Conservation (phyloP, 2,888 invertebrate genomes). For the Microchrysa polita region DNA sequence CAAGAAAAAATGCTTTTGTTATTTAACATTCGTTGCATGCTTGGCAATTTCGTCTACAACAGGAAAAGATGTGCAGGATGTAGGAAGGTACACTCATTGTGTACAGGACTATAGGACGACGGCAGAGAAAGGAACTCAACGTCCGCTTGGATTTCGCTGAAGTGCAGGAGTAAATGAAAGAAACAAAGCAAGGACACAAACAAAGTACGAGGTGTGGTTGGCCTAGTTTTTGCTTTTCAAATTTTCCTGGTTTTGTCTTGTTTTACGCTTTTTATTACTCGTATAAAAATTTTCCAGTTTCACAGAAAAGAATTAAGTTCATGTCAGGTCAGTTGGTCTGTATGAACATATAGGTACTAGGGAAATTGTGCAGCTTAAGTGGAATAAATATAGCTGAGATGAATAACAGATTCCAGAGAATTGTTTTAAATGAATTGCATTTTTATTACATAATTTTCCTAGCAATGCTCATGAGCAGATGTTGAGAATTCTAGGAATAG, state of each 20-base stretch:
- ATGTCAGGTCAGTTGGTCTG: too few relatives aligned
- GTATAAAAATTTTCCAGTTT: not conserved
- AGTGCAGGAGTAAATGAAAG: constrained; percentile 1
- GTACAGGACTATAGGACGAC: too few relatives aligned
- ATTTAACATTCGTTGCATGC: constrained; percentile 17
- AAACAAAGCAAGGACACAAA: constrained; percentile 11
- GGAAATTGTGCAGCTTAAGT: too few relatives aligned
- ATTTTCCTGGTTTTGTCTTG: not conserved
- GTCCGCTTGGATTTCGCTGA: constrained; percentile 9
- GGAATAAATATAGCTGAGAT: too few relatives aligned
- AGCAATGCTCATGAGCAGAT: too few relatives aligned
- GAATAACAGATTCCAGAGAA: too few relatives aligned
- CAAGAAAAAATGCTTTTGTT: constrained; percentile 16
- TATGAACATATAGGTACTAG: too few relatives aligned
- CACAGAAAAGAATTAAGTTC: not conserved
- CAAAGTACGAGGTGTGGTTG: constrained; percentile 14
- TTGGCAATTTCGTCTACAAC: not conserved
- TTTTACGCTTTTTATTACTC: constrained; percentile 1
- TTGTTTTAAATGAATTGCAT: too few relatives aligned
- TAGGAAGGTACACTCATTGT: not conserved
- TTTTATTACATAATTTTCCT: too few relatives aligned
- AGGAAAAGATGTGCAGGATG: not conserved
- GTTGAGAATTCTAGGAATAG: too few relatives aligned
- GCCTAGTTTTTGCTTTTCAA: constrained; percentile 11
- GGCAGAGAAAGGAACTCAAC: constrained; percentile 9